phyloP scores from a whole-genome alignment of 2,113 vertebrate species.

The Hipposideros armiger region DNA sequence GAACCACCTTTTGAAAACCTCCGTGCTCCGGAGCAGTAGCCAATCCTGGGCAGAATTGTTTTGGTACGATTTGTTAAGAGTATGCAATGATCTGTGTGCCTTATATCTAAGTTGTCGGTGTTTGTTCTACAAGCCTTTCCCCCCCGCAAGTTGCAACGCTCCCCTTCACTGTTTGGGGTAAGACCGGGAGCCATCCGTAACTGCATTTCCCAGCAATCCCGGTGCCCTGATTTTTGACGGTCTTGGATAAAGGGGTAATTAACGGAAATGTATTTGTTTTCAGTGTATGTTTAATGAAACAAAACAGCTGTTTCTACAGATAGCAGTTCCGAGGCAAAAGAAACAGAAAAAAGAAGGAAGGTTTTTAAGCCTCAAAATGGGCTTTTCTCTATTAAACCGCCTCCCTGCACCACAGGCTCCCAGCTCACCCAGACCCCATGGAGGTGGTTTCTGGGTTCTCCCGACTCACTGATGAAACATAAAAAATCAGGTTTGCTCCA shows the following conservation, averaged over 20 bases:
- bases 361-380: not conserved
- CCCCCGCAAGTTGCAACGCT: rapidly evolving
- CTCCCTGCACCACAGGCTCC: not conserved
- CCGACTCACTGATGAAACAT: not conserved
- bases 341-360: not conserved
- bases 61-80: not conserved
- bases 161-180: not conserved
- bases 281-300: conserved; percentile 31
- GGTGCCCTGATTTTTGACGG: not conserved
- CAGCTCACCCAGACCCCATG: rapidly evolving
- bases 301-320: not conserved
- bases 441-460: rapidly evolving
- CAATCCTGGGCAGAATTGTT: not conserved
- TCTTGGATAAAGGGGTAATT: not conserved
- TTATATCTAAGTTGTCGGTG: not conserved
- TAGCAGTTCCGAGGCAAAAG: conserved; percentile 9
- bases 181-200: rapidly evolving
- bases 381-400: not conserved
- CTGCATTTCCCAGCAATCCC: not conserved
- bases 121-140: not conserved
- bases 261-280: not conserved
- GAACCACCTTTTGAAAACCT: not conserved
- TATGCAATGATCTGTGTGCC: not conserved
- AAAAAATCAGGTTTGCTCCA: not conserved
- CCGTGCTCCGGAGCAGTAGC: not conserved